These are phyloP conservation scores for Lapara coniferarum DNA, from an alignment of 2,888 invertebrate species.

Conservation along the genomic window DNA sequence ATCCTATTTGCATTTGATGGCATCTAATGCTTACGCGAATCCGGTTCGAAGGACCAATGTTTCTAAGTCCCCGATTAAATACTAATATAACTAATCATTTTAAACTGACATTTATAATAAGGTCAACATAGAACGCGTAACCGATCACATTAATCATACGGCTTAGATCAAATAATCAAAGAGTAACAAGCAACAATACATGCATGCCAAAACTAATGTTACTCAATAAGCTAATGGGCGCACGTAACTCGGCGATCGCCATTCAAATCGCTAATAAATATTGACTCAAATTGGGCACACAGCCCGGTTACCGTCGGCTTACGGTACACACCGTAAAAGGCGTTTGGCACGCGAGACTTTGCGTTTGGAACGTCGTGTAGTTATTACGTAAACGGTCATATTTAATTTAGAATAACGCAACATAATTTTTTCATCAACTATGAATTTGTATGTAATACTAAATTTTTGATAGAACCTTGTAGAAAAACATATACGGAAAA, in stretches of 20 bases:
- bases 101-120: not conserved
- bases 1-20: no score
- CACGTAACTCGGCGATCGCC: not conserved
- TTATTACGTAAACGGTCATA: no score
- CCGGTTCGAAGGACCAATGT: no score
- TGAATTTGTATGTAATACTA: no score
- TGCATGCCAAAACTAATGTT: conserved; percentile 1
- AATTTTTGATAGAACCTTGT: no score
- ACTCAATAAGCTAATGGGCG: conserved; percentile 6
- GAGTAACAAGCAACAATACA: not conserved
- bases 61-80: no score
- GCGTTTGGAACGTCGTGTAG: not conserved
- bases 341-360: not conserved
- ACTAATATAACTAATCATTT: no score
- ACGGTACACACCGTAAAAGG: not conserved
- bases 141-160: not conserved
- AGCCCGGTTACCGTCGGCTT: not conserved
- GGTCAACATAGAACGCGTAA: not conserved
- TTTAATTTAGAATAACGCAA: no score
- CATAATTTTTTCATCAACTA: no score
- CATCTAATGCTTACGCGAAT: no score
- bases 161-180: not conserved
- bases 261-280: not conserved
- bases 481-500: no score
- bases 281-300: not conserved